These are phyloP conservation scores for Orussus abietinus DNA, from an alignment of 1,140 invertebrate genomes.

Conservation along the genomic window DNA sequence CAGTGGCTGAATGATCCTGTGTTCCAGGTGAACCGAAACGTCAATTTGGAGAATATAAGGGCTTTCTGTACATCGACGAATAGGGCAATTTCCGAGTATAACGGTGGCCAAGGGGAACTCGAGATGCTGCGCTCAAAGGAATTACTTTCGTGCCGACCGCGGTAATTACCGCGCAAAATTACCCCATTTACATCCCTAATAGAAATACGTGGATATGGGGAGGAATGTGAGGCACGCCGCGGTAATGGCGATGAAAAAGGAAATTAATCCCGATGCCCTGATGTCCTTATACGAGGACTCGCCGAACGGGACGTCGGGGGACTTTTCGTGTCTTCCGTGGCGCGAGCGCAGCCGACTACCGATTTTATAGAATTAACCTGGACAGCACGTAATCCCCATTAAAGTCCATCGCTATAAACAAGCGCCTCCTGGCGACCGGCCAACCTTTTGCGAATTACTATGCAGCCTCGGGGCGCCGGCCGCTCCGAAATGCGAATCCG, in stretches of 20 bases:
- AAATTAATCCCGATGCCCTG: conserved; percentile 30
- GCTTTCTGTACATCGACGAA: conserved; percentile 22
- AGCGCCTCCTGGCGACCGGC: conserved; percentile 8
- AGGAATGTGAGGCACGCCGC: conserved; percentile 36
- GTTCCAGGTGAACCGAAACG: conserved; percentile 18
- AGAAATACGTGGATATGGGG: conserved; percentile 37
- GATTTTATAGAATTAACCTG: conserved; percentile 31
- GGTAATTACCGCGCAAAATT: conserved; percentile 41
- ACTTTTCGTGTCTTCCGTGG: conserved; percentile 4
- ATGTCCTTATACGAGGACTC: conserved; percentile 29
- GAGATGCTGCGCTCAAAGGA: conserved; percentile 27
- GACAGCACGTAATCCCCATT: conserved; percentile 28
- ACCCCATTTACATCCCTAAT: conserved; percentile 45
- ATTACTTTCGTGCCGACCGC: conserved; percentile 31
- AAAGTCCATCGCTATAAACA: conserved; percentile 11
- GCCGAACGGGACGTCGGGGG: conserved; percentile 18
- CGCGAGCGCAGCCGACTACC: conserved; percentile 16
- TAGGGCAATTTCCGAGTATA: conserved; percentile 33
- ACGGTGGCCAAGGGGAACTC: conserved; percentile 20
- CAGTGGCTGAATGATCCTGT: not conserved
- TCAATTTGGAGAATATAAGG: conserved; percentile 25
- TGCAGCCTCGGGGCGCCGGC: too few relatives aligned
- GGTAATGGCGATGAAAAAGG: conserved; percentile 24
- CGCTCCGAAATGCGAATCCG: too few relatives aligned
- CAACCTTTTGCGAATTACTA: conserved; percentile 15